phyloP scores from a whole-genome alignment of 2,797 vertebrate species.

The Coccyzus lansbergi region DNA sequence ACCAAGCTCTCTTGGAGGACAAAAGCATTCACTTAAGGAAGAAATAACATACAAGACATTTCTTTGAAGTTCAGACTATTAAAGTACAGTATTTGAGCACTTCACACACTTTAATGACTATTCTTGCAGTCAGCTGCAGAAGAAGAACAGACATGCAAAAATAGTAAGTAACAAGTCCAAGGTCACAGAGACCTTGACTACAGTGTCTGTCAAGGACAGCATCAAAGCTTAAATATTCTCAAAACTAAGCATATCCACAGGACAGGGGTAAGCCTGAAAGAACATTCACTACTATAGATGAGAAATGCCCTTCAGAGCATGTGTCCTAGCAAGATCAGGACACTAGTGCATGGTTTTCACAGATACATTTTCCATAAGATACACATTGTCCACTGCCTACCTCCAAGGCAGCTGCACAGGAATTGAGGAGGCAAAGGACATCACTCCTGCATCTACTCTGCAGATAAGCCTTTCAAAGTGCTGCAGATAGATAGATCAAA shows the following conservation, averaged over 20 bases:
- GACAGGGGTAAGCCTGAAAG: not conserved
- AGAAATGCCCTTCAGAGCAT: not conserved
- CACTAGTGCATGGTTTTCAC: accelerated
- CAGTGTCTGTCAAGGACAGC: not conserved
- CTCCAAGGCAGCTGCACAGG: not conserved
- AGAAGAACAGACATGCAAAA: not conserved
- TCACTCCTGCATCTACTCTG: not conserved
- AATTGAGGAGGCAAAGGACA: not conserved
- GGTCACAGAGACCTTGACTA: not conserved
- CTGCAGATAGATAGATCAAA: not conserved
- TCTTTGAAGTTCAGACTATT: slow-evolving; percentile 24
- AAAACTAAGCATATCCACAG: not conserved
- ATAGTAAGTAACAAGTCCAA: not conserved
- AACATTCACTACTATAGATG: not conserved
- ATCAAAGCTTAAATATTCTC: slow-evolving; percentile 15
- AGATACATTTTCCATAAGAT: not conserved
- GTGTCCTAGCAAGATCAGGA: not conserved
- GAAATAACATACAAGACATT: not conserved
- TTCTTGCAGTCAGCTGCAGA: slow-evolving; percentile 12
- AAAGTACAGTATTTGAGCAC: slow-evolving; percentile 12
- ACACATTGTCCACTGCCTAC: not conserved
- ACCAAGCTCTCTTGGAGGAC: not conserved
- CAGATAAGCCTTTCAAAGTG: not conserved
- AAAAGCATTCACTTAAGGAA: slow-evolving; percentile 6
- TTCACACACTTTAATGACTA: not conserved